phyloP scores from a whole-genome alignment of 2,888 invertebrate species.

The Cantharis nigra region DNA sequence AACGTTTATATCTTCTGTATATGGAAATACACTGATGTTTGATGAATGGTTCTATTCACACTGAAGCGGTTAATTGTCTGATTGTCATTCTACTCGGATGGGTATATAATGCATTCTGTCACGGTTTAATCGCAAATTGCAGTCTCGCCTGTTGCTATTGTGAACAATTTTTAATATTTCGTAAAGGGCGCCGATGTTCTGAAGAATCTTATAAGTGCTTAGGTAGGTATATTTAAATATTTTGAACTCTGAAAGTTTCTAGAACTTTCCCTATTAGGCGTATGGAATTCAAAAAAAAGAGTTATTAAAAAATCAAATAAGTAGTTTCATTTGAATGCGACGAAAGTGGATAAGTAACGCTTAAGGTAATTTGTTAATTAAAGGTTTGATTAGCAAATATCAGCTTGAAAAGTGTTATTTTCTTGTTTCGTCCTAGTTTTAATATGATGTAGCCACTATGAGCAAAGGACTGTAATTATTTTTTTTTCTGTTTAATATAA shows the following conservation, averaged over 20 bases:
- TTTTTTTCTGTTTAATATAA: not conserved
- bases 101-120: slow-evolving; percentile 27
- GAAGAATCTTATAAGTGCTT: not conserved
- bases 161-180: slow-evolving; percentile 21
- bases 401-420: not conserved
- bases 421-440: not conserved
- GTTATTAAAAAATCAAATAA: not conserved
- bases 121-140: slow-evolving; percentile 25
- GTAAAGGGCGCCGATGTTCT: not conserved
- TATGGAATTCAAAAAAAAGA: not conserved
- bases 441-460: not conserved
- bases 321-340: not conserved
- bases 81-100: slow-evolving; percentile 26
- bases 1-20: slow-evolving; percentile 7
- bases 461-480: not conserved
- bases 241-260: not conserved
- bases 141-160: slow-evolving; percentile 22
- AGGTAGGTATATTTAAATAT: not conserved
- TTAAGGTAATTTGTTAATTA: not conserved
- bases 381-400: not conserved
- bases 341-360: not conserved
- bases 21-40: slow-evolving; percentile 21
- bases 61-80: slow-evolving; percentile 23
- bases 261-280: not conserved
- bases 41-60: slow-evolving; percentile 30